Conservation (phyloP, 2,797 vertebrate genomes). For the Cirrhinus mrigala region DNA sequence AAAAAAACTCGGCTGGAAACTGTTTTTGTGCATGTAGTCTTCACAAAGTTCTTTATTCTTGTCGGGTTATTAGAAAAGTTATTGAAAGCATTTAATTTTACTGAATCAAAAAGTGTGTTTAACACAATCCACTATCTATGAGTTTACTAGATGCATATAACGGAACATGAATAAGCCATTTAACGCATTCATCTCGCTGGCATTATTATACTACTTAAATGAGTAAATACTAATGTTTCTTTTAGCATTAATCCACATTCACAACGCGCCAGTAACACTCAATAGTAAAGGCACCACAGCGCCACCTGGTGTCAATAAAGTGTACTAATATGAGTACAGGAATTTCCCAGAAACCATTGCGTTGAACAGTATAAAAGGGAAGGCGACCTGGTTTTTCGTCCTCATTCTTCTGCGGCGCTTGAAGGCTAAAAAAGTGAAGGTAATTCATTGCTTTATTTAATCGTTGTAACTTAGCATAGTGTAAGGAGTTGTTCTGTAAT, state of each 20-base stretch:
- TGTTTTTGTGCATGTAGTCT: not conserved
- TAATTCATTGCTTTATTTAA: fast-evolving
- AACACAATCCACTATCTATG: not conserved
- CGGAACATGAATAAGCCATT: not conserved
- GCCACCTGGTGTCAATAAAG: conserved; percentile 2
- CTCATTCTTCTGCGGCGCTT: conserved; percentile 3
- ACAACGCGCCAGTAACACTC: not conserved
- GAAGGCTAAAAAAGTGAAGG: fast-evolving
- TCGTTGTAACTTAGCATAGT: fast-evolving
- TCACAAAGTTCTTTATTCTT: not conserved
- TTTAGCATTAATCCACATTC: not conserved
- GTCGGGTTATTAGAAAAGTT: not conserved
- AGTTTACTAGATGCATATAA: not conserved
- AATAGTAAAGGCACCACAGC: not conserved
- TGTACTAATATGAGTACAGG: not conserved
- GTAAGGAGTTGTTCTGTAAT: not conserved
- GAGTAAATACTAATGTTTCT: not conserved
- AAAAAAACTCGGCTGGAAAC: too few species aligned
- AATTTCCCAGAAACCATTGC: conserved; percentile 64
- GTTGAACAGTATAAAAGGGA: conserved; percentile 41
- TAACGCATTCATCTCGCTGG: not conserved
- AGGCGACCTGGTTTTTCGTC: not conserved
- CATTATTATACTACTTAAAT: not conserved
- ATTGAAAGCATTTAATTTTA: not conserved
- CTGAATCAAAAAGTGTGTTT: not conserved